Evolutionary conservation across 2,888 invertebrate genomes (phyloP), one percentile per base, ranked within the genome.

Genomic region (Agelastica alni): DNA sequence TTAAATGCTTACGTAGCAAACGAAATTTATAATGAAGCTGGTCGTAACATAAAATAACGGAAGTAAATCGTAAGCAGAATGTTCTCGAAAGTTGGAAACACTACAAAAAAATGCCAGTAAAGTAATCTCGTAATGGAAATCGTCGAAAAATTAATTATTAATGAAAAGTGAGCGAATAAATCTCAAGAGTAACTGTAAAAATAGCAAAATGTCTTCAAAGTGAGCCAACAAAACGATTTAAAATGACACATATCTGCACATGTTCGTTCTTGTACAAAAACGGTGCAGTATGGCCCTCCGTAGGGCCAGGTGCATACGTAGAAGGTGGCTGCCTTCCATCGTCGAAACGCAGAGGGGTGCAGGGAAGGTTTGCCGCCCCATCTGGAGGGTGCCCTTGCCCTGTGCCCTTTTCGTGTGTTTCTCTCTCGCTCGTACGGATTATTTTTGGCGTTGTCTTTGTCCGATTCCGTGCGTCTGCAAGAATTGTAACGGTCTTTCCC

Each of bases 401-500:
- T 39, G 22, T 43, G 16, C 32, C 17, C 42, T 53, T 46, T 14
- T 46, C 7, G 14, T 37, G 17, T 12, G 1, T 46, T 37, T 46
- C 28, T 22, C 4, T 45, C 16, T 4, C 4, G 9, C 4, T 3
- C 22, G 12, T 7, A 7, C 2, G 7, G 1, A 12, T 7, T 31
- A 12, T 17, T 9, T 31, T 4, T 34, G 18, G 37, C 10, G n/a
- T 46, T 28, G 46, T 46, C 46, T 26, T 37, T 37, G 30, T 28
- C 44, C n/a, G 34, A 34, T 20, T 9, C 20, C 14, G 18, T 34
- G 9, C 14, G 34, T 45, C 34, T 44, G 18, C 9, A 14, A 10
- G 59, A 56, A 60, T 39, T 58, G 63, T 67, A 67, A 67, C 67
- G 67, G 67, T 65, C 65, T 63, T 64, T 64, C 59, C 53, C 56